Evolutionary conservation across 2,888 invertebrate species (phyloP), one percentile per base, ranked within the genome.

Genomic region (Argyresthia albistria): DNA sequence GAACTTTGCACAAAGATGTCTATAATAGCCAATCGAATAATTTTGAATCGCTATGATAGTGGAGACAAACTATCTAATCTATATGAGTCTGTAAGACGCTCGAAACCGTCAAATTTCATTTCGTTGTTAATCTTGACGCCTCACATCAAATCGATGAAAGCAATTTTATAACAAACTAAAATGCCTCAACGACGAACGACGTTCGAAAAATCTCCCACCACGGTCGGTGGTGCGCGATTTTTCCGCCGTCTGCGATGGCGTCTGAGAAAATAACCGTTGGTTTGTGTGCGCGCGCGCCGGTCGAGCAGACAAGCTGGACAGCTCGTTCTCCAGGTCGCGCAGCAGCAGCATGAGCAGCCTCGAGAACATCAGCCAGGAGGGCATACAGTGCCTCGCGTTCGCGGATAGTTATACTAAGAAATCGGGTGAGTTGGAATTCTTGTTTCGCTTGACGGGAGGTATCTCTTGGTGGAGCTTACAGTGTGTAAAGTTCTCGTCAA

Each of bases 301-400:
- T 88, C 93, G 93, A 88, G 90, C 91, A 97, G 97, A 98, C 91
- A 97, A 97, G 90, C 91, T 96, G 91, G 98, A 98, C 90, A 96
- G 94, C 83, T 95, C 96, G 67, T 98, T 98, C 90, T 97, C 97
- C 69, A 92, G 98, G 79, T 98, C 98, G 64, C 92, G 98, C 72
- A 97, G 97, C 80, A 97, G 97, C 82, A 97, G 97, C 84, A 97
- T 97, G 94, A 97, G 97, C 72, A 98, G 97, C 83, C 90, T 98
- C 76, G 98, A 98, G 89, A 97, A 97, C 90, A 97, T 98, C 88
- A 94, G 95, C 71, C 94, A 95, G 67, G 98, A 98, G 89, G 94
- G 97, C 76, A 94, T 98, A 72, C 97, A 97, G 89, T 97, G 96
- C 89, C 92, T 99, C 84, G 94, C 94, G 65, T 98, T 98, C 88